Conservation (phyloP, 2,113 vertebrate genomes). For the Rostratula benghalensis region DNA sequence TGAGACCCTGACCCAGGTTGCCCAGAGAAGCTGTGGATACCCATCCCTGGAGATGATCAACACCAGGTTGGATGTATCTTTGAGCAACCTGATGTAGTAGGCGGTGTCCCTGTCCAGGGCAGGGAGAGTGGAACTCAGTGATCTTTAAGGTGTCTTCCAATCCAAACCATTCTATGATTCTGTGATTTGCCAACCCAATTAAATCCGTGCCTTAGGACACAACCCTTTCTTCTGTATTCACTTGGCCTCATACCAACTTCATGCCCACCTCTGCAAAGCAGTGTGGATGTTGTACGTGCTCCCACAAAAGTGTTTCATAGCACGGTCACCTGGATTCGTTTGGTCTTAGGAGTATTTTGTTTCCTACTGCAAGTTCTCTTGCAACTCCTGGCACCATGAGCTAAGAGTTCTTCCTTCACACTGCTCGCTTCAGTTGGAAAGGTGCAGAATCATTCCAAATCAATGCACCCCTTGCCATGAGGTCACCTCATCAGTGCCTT, state of each 20-base stretch:
- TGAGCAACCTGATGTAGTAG: neutral
- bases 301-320: neutral
- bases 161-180: neutral
- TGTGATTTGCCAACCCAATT: neutral
- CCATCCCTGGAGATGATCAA: neutral
- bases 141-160: neutral
- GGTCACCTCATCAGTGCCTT: neutral
- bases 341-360: neutral
- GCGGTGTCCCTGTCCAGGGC: neutral
- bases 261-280: neutral
- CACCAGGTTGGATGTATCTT: neutral
- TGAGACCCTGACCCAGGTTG: neutral
- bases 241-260: neutral
- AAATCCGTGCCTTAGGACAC: neutral
- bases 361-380: neutral
- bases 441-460: neutral
- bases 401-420: neutral
- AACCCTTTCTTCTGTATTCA: neutral
- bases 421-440: neutral
- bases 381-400: neutral
- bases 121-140: neutral
- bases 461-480: neutral
- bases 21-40: neutral
- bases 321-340: neutral
- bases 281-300: fast-evolving